Evolutionary conservation across 2,113 vertebrate species (phyloP).

Genomic region (Boleophthalmus pectinirostris): DNA sequence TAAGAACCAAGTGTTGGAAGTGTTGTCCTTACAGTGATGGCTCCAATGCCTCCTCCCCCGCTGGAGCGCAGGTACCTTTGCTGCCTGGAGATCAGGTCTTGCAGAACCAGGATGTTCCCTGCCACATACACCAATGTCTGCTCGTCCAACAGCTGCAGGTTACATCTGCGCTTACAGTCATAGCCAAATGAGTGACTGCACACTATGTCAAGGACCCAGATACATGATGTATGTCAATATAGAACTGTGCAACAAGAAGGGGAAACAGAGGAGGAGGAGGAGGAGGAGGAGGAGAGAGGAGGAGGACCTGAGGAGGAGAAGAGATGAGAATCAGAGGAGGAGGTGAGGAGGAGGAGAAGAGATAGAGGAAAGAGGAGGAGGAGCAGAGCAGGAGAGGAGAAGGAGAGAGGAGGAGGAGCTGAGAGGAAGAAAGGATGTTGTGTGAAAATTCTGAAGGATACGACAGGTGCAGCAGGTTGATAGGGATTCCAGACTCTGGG

Average conservation of each 20-base stretch:
- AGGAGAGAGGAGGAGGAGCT: neutral
- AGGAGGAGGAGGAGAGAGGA: neutral
- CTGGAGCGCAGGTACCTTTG: conserved; percentile 86
- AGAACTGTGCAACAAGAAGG: neutral
- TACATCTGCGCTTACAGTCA: conserved; percentile 83
- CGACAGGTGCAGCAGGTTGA: conserved; percentile 82
- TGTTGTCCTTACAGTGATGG: conserved; percentile 81
- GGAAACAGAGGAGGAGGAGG: neutral
- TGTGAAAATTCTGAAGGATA: conserved; percentile 76
- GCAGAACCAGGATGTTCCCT: conserved; percentile 85
- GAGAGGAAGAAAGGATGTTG: too few relatives aligned
- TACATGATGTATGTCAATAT: neutral
- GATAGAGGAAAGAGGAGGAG: neutral
- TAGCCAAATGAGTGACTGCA: conserved; percentile 93
- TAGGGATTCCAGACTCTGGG: conserved; percentile 75
- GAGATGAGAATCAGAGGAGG: too few relatives aligned
- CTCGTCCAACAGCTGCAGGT: conserved; percentile 85
- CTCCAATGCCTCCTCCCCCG: conserved; percentile 85
- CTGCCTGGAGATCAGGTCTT: conserved; percentile 78
- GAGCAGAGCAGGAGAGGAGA: neutral
- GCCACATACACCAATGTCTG: conserved; percentile 83
- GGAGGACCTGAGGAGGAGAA: neutral
- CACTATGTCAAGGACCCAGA: conserved; percentile 37
- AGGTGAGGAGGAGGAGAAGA: neutral
- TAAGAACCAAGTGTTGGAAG: neutral